phyloP scores from a whole-genome alignment of 2,113 vertebrate species.

The Motacilla tschutschensis region DNA sequence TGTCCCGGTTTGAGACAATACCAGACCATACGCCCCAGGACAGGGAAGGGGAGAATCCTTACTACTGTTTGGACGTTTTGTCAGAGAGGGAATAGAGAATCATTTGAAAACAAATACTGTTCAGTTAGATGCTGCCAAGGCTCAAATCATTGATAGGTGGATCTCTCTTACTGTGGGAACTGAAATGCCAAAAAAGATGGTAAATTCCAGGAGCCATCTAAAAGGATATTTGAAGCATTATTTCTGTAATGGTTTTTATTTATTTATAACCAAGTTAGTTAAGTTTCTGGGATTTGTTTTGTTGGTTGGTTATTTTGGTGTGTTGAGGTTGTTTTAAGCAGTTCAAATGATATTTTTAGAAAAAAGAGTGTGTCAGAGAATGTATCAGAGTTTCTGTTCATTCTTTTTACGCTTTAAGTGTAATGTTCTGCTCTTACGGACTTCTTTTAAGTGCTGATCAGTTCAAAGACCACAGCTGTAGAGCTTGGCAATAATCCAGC shows the following conservation, averaged over 20 bases:
- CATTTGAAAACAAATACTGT: conserved; percentile 5
- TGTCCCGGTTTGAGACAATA: not conserved
- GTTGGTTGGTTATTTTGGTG: not conserved
- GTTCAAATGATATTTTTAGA: not conserved
- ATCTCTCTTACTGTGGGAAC: not conserved
- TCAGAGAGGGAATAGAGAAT: not conserved
- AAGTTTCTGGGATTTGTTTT: not conserved
- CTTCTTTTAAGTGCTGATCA: not conserved
- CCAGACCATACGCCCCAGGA: not conserved
- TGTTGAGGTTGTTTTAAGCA: not conserved
- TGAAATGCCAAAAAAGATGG: not conserved
- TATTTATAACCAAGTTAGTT: not conserved
- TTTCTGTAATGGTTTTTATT: not conserved
- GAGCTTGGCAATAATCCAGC: not conserved
- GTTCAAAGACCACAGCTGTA: not conserved
- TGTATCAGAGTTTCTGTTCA: not conserved
- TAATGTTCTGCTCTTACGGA: not conserved
- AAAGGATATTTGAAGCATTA: not conserved
- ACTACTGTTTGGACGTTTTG: not conserved
- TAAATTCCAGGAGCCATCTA: not conserved
- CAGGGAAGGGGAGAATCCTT: not conserved
- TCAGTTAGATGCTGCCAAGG: not conserved
- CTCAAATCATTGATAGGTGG: not conserved
- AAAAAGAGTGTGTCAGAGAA: not conserved
- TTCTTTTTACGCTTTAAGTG: not conserved